A percentile compares a stretch with the other conserved stretches of the same genome.
phyloP scores from a whole-genome alignment of 2,113 vertebrate genomes.

The Chiloscyllium plagiosum region DNA sequence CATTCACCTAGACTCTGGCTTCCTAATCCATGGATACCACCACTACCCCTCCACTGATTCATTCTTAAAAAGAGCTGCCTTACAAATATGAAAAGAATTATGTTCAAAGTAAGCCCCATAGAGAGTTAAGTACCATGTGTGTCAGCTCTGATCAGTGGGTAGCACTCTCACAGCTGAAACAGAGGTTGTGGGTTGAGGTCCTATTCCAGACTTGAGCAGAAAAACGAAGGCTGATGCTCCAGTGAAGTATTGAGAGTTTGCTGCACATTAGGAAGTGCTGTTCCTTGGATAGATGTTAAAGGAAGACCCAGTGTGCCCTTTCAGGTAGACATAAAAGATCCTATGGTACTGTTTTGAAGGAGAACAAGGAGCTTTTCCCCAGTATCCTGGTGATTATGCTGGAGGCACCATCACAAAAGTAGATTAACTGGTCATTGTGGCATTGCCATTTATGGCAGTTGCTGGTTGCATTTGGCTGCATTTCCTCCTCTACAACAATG shows the following conservation, averaged over 20 bases:
- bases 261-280: neutral
- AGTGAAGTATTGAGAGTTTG: neutral
- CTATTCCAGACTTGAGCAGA: neutral
- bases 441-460: neutral
- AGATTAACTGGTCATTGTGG: neutral
- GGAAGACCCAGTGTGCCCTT: neutral
- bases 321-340: neutral
- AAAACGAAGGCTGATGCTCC: neutral
- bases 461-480: neutral
- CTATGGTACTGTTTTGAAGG: neutral
- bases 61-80: neutral
- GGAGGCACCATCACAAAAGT: neutral
- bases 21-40: too few relatives aligned
- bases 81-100: neutral
- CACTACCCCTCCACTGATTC: too few relatives aligned
- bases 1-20: too few relatives aligned
- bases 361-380: neutral
- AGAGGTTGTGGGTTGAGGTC: neutral
- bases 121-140: neutral
- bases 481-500: neutral
- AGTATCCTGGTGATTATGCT: neutral
- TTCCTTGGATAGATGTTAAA: neutral
- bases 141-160: neutral
- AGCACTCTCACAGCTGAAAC: neutral
- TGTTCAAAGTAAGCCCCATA: neutral